These are phyloP conservation scores for Pteropus alecto DNA, from an alignment of 2,113 vertebrate species.

Conservation along the genomic window DNA sequence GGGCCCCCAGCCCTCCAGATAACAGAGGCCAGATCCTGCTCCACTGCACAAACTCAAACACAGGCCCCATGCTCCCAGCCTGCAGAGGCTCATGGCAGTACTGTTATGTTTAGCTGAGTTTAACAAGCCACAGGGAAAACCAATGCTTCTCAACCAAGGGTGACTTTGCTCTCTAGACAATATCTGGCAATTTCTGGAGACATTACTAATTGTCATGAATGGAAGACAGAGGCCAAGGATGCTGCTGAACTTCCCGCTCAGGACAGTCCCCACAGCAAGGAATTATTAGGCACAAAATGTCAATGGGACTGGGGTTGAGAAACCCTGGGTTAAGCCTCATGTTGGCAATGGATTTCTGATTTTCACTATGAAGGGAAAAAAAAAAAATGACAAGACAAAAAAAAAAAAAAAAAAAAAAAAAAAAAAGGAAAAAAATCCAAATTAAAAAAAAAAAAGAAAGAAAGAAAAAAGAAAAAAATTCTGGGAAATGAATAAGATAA, in stretches of 20 bases:
- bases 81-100: conserved; percentile 67
- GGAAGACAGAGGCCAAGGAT: neutral
- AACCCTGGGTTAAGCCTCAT: conserved; percentile 62
- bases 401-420: conserved; percentile 39
- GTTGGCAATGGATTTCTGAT: conserved; percentile 72
- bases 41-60: conserved; percentile 84
- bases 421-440: neutral
- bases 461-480: neutral
- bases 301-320: neutral
- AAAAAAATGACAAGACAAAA: conserved; percentile 10
- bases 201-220: fast-evolving
- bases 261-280: neutral
- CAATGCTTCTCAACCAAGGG: conserved; percentile 32
- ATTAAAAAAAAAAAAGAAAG: neutral
- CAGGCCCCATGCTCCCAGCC: conserved; percentile 65
- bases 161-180: neutral
- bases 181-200: neutral
- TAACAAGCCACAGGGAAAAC: conserved; percentile 59
- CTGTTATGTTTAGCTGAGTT: conserved; percentile 76
- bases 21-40: neutral
- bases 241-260: neutral
- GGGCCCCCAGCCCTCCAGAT: neutral
- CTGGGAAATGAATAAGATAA: conserved; percentile 69
- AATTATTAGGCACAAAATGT: neutral
- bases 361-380: conserved; percentile 74